Evolutionary conservation across 1,140 invertebrate genomes (phyloP).

Genomic region (Eumeta japonica): DNA sequence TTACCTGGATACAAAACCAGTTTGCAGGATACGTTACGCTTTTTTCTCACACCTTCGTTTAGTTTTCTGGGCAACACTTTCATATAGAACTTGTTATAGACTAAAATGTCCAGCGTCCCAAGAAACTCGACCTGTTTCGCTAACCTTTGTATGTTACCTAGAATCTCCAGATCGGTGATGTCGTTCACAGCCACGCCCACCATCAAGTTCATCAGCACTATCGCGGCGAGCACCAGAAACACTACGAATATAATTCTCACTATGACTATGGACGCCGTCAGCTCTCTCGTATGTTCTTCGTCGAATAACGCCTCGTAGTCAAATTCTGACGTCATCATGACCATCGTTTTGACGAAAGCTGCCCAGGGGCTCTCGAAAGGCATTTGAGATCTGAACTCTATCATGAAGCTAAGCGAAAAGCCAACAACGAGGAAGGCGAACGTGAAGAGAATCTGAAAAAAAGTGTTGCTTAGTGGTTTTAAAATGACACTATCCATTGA

Average conservation of each 20-base stretch:
- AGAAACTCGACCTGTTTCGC: slow-evolving; percentile 53
- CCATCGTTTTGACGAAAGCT: slow-evolving; percentile 56
- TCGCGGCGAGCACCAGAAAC: slow-evolving; percentile 63
- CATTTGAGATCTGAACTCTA: slow-evolving; percentile 45
- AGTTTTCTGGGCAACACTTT: slow-evolving; percentile 27
- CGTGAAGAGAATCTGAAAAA: slow-evolving; percentile 49
- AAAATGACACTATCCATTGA: too few relatives aligned
- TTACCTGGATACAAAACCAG: slow-evolving; percentile 33
- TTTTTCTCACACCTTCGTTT: slow-evolving; percentile 29
- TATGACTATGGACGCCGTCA: slow-evolving; percentile 34
- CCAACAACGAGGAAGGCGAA: slow-evolving; percentile 56
- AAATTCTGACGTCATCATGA: slow-evolving; percentile 62
- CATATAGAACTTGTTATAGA: slow-evolving; percentile 33
- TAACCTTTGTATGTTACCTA: slow-evolving; percentile 51
- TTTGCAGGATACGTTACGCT: slow-evolving; percentile 23
- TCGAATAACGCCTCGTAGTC: slow-evolving; percentile 52
- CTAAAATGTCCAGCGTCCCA: slow-evolving; percentile 39
- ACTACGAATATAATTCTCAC: slow-evolving; percentile 59
- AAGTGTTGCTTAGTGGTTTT: too few relatives aligned
- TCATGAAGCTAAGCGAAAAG: slow-evolving; percentile 58
- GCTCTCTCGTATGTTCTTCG: slow-evolving; percentile 26
- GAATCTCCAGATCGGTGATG: slow-evolving; percentile 59
- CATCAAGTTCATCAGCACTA: slow-evolving; percentile 65
- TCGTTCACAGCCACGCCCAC: slow-evolving; percentile 66
- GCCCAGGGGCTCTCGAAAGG: slow-evolving; percentile 50